Percentiles rank a stretch among this genome's conserved stretches.
phyloP scores from a whole-genome alignment of 2,888 invertebrate species.

The Lamellibrachia columna region DNA sequence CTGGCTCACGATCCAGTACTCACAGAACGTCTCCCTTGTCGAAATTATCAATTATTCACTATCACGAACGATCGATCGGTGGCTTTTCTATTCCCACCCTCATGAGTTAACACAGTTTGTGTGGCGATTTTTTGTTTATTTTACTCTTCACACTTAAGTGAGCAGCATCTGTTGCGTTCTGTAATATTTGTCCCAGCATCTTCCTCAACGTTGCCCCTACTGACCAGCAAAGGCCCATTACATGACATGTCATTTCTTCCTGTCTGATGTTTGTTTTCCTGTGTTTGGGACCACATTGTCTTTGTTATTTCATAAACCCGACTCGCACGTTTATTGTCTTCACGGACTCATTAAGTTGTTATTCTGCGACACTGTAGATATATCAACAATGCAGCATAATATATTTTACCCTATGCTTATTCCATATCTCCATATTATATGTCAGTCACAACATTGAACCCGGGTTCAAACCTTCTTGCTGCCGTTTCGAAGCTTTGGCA shows the following conservation, averaged over 20 bases:
- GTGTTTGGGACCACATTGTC: no score
- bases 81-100: not conserved
- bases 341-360: no score
- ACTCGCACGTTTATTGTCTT: no score
- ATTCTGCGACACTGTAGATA: no score
- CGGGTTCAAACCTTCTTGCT: no score
- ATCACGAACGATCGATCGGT: not conserved
- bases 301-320: no score
- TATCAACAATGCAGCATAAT: no score
- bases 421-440: not conserved
- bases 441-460: not conserved
- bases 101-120: not conserved
- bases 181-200: not conserved
- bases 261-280: no score
- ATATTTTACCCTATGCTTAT: not conserved
- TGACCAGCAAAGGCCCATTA: no score
- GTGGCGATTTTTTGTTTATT: not conserved
- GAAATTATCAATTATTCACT: not conserved
- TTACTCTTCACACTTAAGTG: not conserved
- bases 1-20: not conserved
- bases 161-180: not conserved
- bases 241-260: no score
- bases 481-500: no score
- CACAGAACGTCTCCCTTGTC: not conserved
- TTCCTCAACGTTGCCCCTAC: not conserved